A percentile compares a stretch with the other conserved stretches of the same genome.
Conservation (phyloP, 2,888 invertebrate genomes). For the Torymus texanus region DNA sequence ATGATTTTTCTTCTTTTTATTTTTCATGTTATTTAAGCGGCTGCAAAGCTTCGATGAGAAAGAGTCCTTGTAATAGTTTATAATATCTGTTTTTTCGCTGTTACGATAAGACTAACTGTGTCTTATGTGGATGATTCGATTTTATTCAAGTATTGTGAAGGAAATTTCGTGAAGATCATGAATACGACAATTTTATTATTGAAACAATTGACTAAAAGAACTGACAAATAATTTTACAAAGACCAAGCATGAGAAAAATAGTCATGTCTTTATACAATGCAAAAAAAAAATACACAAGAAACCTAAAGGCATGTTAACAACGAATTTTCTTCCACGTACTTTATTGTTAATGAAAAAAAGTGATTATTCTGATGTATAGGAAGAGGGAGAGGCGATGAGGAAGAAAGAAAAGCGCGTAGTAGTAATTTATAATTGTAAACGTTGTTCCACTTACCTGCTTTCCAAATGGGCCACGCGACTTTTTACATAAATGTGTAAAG, state of each 20-base stretch:
- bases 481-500: conserved; percentile 49
- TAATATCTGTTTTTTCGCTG: conserved; percentile 36
- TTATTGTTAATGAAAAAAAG: conserved; percentile 41
- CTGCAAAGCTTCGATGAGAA: not conserved
- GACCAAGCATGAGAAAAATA: conserved; percentile 30
- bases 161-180: conserved; percentile 51
- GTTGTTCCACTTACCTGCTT: conserved; percentile 57
- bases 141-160: conserved; percentile 47
- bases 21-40: conserved; percentile 35
- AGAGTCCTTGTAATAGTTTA: conserved; percentile 41
- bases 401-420: conserved; percentile 18
- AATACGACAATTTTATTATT: conserved; percentile 6
- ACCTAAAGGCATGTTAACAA: conserved; percentile 43
- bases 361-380: conserved; percentile 37
- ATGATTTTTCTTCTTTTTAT: conserved; percentile 39
- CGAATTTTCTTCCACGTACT: conserved; percentile 57
- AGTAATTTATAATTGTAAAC: conserved; percentile 54
- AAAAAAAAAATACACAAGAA: conserved; percentile 10
- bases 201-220: conserved; percentile 15
- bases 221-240: conserved; percentile 27
- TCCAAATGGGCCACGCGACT: conserved; percentile 54
- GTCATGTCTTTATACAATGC: conserved; percentile 9
- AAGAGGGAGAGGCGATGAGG: not conserved
- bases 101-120: conserved; percentile 42
- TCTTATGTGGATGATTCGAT: conserved; percentile 43